Percentiles rank a stretch among this genome's conserved stretches.
These are phyloP conservation scores for Ibycter americanus DNA, from an alignment of 2,797 vertebrate species.

Conservation along the genomic window DNA sequence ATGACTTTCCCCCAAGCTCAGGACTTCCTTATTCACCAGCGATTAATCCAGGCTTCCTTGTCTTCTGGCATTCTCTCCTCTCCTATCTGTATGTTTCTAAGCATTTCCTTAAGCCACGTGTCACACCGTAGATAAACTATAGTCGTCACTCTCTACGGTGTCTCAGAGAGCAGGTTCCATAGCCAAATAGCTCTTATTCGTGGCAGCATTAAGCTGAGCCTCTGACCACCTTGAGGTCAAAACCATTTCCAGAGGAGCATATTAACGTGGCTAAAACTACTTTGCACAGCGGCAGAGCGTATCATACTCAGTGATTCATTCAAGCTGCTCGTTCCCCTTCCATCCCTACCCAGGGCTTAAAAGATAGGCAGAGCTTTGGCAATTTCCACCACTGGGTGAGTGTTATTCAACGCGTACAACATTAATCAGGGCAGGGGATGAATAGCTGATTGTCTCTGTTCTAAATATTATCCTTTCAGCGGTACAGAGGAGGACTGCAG, in stretches of 20 bases:
- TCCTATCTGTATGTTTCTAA: not conserved
- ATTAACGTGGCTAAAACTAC: not conserved
- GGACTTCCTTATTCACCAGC: not conserved
- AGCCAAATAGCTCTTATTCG: not conserved
- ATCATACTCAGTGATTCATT: not conserved
- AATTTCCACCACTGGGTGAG: not conserved
- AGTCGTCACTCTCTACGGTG: fast-evolving
- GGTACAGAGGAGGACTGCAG: not conserved
- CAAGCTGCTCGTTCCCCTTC: not conserved
- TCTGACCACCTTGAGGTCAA: not conserved
- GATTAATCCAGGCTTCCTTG: not conserved
- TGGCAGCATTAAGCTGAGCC: not conserved
- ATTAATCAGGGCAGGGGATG: not conserved
- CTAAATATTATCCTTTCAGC: conserved; percentile 65
- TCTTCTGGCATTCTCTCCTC: not conserved
- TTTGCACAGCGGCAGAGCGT: not conserved
- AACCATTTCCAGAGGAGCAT: not conserved
- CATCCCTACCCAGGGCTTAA: not conserved
- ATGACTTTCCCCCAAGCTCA: not conserved
- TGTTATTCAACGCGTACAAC: conserved; percentile 1
- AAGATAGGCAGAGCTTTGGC: conserved; percentile 1
- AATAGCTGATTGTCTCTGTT: not conserved
- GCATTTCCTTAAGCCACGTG: not conserved
- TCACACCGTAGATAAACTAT: not conserved
- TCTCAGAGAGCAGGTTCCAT: not conserved